A percentile compares a stretch with the other conserved stretches of the same genome.
Conservation (phyloP, 2,113 vertebrate genomes). For the Crotalus viridis region DNA sequence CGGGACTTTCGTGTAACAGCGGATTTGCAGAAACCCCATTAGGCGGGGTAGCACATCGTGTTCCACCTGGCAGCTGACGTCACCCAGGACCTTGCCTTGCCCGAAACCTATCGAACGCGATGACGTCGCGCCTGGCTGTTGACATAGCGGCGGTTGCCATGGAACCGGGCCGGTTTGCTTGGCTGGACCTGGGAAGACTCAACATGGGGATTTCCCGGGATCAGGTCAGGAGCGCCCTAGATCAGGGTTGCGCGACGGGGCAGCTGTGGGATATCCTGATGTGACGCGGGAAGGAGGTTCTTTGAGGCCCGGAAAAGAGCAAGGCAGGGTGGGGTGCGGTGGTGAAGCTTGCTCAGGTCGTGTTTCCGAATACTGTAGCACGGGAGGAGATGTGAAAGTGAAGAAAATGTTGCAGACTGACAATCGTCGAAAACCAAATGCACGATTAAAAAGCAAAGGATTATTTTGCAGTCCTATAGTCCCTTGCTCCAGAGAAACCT, state of each 20-base stretch:
- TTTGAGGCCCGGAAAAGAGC: neutral
- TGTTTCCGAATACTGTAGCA: neutral
- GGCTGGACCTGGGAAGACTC: neutral
- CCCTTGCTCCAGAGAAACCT: neutral
- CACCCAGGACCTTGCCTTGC: neutral
- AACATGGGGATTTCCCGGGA: neutral
- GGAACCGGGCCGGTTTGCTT: neutral
- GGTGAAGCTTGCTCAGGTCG: neutral
- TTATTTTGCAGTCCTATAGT: neutral
- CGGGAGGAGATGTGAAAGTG: neutral
- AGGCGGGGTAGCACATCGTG: neutral
- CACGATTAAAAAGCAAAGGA: neutral
- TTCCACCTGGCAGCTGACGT: neutral
- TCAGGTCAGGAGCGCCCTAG: neutral
- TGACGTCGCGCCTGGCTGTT: neutral
- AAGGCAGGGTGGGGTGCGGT: neutral
- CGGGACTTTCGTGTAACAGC: neutral
- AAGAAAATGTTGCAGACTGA: neutral
- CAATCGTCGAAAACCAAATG: neutral
- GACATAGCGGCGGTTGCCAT: constrained; percentile 10
- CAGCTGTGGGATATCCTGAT: neutral
- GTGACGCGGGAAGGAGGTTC: neutral
- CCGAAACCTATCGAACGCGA: neutral
- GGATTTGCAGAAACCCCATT: neutral
- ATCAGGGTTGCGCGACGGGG: neutral